Evolutionary conservation across 2,888 invertebrate genomes (phyloP), one percentile per base, ranked within the genome.

Genomic region (Boloria selene): DNA sequence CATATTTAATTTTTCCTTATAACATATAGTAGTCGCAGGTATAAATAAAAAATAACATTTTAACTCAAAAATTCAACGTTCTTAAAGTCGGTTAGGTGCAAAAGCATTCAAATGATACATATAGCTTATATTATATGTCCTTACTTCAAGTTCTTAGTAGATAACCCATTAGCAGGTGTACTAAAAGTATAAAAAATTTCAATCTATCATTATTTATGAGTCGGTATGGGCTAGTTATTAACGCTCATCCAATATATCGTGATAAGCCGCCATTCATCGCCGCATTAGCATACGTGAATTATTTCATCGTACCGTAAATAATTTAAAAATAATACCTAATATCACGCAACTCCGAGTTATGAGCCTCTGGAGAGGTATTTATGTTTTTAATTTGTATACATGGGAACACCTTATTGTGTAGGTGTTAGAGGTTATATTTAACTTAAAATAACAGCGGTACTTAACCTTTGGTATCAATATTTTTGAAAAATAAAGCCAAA

Each of bases 251-350:
- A 66, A 65, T 69, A 64, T 86, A 76, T 82, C 90, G 90, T 90
- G 89, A 81, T 82, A 77, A 75, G 74, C 74, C 80, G 74, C 79
- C 83, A 84, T 90, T 88, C 81, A 78, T 86, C 79, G 77, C 77
- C 70, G 75, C 82, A 90, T 90, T 90, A 88, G 83, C 89, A 89
- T 90, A 88, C 84, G 80, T 73, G 80, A 90, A 88, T 90, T 87
- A 90, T 90, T 90, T 85, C 87, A 89, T 89, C 89, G 88, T 85
- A 80, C 79, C 79, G 85, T 86, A 87, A 87, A 88, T 90, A 90
- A 89, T 88, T 90, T 88, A 86, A 89, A 90, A 89, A 89, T 90
- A 88, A 88, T 88, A 85, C 81, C 81, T 76, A 72, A 77, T 79
- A 80, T 80, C 90, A 90, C 89, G 90, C 90, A 82, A 90, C 80